Conservation (phyloP, 2,113 vertebrate species). For the Dipodomys ordii region DNA sequence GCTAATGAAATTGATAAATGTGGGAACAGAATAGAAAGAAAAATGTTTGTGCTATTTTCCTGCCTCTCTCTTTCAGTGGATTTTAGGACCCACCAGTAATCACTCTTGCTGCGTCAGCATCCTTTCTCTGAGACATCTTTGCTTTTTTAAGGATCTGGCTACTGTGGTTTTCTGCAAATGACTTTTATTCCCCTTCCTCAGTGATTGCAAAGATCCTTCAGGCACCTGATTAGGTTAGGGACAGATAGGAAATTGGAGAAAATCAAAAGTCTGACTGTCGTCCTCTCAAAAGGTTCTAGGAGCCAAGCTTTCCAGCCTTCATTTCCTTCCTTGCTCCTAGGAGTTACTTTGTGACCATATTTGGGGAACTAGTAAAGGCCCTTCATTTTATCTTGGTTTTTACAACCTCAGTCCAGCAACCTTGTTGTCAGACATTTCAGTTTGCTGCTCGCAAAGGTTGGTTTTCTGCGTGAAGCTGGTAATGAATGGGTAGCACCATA, state of each 20-base stretch:
- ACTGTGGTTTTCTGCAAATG: constrained; percentile 76
- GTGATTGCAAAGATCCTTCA: constrained; percentile 68
- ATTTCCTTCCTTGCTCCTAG: constrained; percentile 72
- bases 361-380: constrained; percentile 56
- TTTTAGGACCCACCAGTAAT: constrained; percentile 66
- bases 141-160: constrained; percentile 79
- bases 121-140: constrained; percentile 77
- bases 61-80: constrained; percentile 77
- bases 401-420: constrained; percentile 43
- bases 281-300: constrained; percentile 59
- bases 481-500: not conserved
- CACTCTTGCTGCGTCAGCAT: constrained; percentile 74
- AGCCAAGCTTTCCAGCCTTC: constrained; percentile 60
- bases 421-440: constrained; percentile 35
- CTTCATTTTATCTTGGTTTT: constrained; percentile 61
- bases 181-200: constrained; percentile 62
- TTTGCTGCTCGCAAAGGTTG: constrained; percentile 50
- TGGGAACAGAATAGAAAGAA: constrained; percentile 36
- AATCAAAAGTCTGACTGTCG: constrained; percentile 13
- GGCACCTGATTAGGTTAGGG: constrained; percentile 44
- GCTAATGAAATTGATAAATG: constrained; percentile 52
- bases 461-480: constrained; percentile 54
- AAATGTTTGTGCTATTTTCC: constrained; percentile 71
- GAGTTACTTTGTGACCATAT: constrained; percentile 63
- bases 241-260: constrained; percentile 46